Evolutionary conservation across 2,888 invertebrate genomes (phyloP), one percentile per base, ranked within the genome.

Genomic region (Bhutanitis thaidina): DNA sequence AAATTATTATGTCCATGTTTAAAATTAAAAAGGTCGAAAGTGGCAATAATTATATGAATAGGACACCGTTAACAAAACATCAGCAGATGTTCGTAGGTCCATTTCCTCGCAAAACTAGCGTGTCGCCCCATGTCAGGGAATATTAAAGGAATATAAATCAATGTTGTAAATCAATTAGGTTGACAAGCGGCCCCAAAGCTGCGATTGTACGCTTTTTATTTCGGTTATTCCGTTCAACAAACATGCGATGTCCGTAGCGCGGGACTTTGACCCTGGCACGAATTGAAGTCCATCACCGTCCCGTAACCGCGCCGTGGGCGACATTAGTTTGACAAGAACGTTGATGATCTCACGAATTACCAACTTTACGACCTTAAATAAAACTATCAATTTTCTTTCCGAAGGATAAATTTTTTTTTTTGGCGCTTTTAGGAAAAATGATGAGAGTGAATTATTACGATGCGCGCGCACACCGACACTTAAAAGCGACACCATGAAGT

Each of bases 131-230:
- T 40, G 49, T 46, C 47, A 36, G 10, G 30, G 25, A n/a, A 43
- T 37, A 35, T 52, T 34, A 20, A 30, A 40, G 52, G 45, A 41
- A 43, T 52, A 62, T 61, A 60, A 62, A 62, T 63, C 59, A 59
- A 60, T 53, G 63, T 61, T 64, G 62, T 66, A 66, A 62, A 66
- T 66, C 65, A 66, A 66, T 66, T 66, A 61, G 53, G 43, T 55
- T 56, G 63, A 62, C 63, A 45, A 41, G 52, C 47, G 56, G 41
- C 45, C 53, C 55, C 58, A 55, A 52, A 52, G n/a, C 29, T 45
- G 53, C 54, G 60, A 62, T 62, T 63, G 58, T 58, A 59, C 52
- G 53, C 47, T n/a, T 56, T 56, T 53, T 53, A 46, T 41, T 53
- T 49, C 37, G 44, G 36, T 37, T 40, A 37, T 45, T 40, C 29